Conservation (phyloP, 37 sponge, comb jelly and placozoan species). For the Cladorhizidae sp. region DNA sequence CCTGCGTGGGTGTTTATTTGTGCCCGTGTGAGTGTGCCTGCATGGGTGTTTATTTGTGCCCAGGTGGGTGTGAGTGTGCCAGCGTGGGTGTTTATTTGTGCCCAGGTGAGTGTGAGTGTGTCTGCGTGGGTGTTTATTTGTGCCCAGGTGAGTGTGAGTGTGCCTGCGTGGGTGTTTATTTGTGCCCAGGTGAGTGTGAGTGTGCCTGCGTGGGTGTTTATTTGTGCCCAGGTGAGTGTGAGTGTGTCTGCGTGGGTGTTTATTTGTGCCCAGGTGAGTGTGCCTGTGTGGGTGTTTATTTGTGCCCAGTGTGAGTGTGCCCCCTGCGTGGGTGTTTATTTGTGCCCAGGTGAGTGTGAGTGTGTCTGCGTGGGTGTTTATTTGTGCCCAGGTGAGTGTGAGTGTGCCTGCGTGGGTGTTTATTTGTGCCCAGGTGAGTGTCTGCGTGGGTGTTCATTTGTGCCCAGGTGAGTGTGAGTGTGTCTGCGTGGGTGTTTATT, state of each 20-base stretch:
- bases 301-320: neutral
- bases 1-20: too few species aligned
- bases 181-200: too few species aligned
- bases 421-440: too few species aligned
- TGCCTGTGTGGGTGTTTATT: neutral
- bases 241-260: too few species aligned
- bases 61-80: neutral
- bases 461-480: neutral
- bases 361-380: neutral
- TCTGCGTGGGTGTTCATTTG: neutral
- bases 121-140: neutral
- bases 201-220: neutral
- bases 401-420: too few species aligned
- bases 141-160: neutral
- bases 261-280: too few species aligned
- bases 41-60: neutral
- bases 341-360: conserved; percentile 70
- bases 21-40: conserved; percentile 26
- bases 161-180: too few species aligned
- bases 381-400: neutral
- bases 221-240: neutral
- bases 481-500: too few species aligned
- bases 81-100: too few species aligned
- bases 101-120: conserved; percentile 52
- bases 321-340: too few species aligned